phyloP scores from a whole-genome alignment of 2,888 invertebrate genomes.

The Linnaemya vulpina region DNA sequence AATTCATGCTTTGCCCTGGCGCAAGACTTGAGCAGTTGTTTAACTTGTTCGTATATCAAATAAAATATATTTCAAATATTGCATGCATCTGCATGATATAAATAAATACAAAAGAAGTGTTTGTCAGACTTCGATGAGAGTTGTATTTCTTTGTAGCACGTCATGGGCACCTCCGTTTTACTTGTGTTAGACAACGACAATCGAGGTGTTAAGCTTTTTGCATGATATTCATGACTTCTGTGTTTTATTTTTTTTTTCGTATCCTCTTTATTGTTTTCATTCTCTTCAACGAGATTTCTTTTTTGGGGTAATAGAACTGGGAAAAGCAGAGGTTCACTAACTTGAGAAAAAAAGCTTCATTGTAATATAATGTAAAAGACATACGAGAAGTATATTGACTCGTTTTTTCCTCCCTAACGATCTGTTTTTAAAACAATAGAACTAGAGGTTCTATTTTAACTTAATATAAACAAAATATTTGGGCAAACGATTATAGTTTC shows the following conservation, averaged over 20 bases:
- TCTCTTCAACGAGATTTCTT: conserved; percentile 4
- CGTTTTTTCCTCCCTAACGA: no score
- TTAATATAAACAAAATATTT: no score
- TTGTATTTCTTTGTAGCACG: conserved; percentile 20
- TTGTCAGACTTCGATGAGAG: background rate
- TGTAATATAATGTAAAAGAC: no score
- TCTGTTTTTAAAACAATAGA: no score
- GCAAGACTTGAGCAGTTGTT: conserved; percentile 11
- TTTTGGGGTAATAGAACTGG: background rate
- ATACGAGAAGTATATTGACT: no score
- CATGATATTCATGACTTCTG: conserved; percentile 56
- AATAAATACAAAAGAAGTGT: background rate
- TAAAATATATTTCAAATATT: conserved; percentile 4
- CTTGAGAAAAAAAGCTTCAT: background rate
- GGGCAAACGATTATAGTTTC: no score
- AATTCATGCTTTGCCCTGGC: conserved; percentile 15
- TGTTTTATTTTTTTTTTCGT: background rate
- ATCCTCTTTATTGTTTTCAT: background rate
- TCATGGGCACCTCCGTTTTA: background rate
- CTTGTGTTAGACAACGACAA: conserved; percentile 28
- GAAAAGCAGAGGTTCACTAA: conserved; percentile 14
- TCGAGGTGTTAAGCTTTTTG: conserved; percentile 62
- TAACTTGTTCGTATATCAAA: conserved; percentile 29
- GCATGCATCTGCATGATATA: background rate
- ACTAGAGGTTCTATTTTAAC: no score